A percentile compares a stretch with the other conserved stretches of the same genome.
Evolutionary conservation across 2,113 vertebrate genomes (phyloP).

Genomic region (Cavia porcellus): DNA sequence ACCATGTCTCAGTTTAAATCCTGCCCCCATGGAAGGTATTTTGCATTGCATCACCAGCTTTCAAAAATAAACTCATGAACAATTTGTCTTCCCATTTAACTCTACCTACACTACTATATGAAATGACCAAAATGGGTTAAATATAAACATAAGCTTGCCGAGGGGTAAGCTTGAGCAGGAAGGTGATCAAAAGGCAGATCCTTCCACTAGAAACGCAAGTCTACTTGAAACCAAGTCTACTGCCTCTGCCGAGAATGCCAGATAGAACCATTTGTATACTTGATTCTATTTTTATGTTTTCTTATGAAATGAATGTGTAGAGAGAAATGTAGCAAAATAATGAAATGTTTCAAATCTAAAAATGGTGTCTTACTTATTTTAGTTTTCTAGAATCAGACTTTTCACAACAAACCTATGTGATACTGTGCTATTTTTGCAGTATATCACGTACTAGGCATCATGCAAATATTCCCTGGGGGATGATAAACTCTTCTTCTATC

Average conservation of each 20-base stretch:
- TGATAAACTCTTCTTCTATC: neutral
- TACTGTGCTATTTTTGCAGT: slow-evolving; percentile 33
- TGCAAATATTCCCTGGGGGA: neutral
- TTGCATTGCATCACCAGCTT: slow-evolving; percentile 14
- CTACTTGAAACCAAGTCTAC: neutral
- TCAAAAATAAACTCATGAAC: neutral
- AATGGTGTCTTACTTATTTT: slow-evolving; percentile 70
- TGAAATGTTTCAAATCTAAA: slow-evolving; percentile 73
- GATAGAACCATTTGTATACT: neutral
- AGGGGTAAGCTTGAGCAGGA: neutral
- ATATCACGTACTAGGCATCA: neutral
- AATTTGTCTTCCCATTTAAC: neutral
- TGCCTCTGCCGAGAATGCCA: slow-evolving; percentile 3
- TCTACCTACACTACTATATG: neutral
- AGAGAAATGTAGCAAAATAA: slow-evolving; percentile 69
- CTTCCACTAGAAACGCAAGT: neutral
- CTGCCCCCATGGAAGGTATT: neutral
- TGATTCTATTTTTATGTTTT: slow-evolving; percentile 70
- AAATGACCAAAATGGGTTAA: slow-evolving; percentile 9
- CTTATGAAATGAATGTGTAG: slow-evolving; percentile 66
- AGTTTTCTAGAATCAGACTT: slow-evolving; percentile 61
- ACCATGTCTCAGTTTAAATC: neutral
- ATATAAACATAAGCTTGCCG: neutral
- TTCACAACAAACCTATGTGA: slow-evolving; percentile 58
- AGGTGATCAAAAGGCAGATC: neutral